phyloP scores from a whole-genome alignment of 2,888 invertebrate genomes.

The Blastobasis lacticolella region DNA sequence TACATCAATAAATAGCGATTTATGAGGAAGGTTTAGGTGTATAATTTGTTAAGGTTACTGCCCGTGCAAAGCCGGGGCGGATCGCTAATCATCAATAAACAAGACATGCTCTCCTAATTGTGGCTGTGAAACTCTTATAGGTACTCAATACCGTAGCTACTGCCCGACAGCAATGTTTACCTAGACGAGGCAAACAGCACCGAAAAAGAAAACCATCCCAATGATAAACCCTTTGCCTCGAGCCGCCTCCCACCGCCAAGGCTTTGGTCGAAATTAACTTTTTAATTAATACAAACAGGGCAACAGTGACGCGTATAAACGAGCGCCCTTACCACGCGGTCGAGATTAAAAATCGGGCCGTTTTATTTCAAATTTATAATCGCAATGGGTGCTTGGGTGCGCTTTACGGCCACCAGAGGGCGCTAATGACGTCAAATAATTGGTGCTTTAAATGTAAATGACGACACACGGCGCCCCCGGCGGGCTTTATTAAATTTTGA shows the following conservation, averaged over 20 bases:
- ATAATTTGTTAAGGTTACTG: too few relatives aligned
- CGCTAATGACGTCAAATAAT: slow-evolving; percentile 73
- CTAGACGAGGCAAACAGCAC: too few relatives aligned
- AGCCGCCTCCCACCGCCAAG: too few relatives aligned
- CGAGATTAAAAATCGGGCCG: slow-evolving; percentile 54
- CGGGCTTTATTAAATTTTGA: slow-evolving; percentile 63
- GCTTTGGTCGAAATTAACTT: slow-evolving; percentile 3
- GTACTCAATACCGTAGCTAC: too few relatives aligned
- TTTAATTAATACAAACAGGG: slow-evolving; percentile 10
- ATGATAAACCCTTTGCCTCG: too few relatives aligned
- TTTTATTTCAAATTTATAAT: slow-evolving; percentile 67
- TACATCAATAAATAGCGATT: too few relatives aligned
- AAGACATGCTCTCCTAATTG: neutral
- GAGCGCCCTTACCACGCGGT: slow-evolving; percentile 21
- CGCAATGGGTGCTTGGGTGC: slow-evolving; percentile 61
- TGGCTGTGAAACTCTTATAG: neutral
- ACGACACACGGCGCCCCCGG: slow-evolving; percentile 56
- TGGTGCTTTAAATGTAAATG: slow-evolving; percentile 74
- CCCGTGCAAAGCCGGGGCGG: too few relatives aligned
- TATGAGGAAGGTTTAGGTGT: too few relatives aligned
- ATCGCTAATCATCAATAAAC: neutral
- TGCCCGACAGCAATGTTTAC: neutral
- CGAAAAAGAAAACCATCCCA: too few relatives aligned
- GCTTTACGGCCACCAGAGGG: slow-evolving; percentile 66
- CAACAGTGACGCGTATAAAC: slow-evolving; percentile 22